These are phyloP conservation scores for Toxostoma redivivum DNA, from an alignment of 2,113 vertebrate genomes.

Conservation along the genomic window DNA sequence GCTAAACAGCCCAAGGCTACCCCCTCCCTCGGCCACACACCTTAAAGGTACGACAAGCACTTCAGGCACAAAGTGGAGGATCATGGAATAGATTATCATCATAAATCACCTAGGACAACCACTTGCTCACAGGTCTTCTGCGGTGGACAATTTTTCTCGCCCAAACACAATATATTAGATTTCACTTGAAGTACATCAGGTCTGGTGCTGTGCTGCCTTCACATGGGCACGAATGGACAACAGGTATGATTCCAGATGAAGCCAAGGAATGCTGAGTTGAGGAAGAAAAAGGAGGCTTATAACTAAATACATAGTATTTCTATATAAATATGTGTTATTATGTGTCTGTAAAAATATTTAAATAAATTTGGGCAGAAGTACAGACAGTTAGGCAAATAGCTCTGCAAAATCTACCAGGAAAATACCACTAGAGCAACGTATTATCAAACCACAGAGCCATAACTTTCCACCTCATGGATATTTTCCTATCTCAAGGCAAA, in stretches of 20 bases:
- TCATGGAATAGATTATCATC: neutral
- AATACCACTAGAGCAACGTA: neutral
- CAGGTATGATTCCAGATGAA: neutral
- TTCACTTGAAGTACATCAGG: neutral
- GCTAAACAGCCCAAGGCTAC: too few species aligned
- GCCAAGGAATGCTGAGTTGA: neutral
- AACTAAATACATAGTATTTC: neutral
- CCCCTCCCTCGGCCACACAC: neutral
- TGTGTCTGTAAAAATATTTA: neutral
- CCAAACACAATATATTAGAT: neutral
- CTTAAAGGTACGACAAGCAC: too few species aligned
- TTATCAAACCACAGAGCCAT: neutral
- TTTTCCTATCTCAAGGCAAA: neutral
- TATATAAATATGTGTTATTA: neutral
- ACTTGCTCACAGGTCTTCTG: neutral
- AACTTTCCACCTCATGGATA: neutral
- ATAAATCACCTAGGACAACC: neutral
- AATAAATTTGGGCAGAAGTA: neutral
- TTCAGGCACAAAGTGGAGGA: neutral
- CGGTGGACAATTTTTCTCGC: neutral
- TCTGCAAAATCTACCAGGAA: neutral
- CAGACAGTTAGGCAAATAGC: neutral
- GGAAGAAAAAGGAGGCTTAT: neutral
- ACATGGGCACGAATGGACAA: fast-evolving
- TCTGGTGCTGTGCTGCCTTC: neutral